Base-by-base conservation (phyloP, 2,113 vertebrate genomes). In the Sisor rabdophorus region DNA sequence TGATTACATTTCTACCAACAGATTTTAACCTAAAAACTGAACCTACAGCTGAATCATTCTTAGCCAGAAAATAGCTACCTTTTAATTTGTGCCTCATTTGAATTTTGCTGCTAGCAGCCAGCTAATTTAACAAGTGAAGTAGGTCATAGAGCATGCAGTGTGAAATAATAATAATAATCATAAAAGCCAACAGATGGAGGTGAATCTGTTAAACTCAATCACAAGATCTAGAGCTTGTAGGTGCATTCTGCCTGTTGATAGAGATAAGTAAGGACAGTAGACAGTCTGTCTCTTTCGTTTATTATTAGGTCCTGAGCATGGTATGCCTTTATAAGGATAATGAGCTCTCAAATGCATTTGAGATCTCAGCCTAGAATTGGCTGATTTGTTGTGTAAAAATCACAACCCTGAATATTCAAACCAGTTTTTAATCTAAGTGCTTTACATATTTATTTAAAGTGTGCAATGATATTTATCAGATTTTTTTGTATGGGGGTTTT, bases 161-260 rank as follows among this genome's bases (percentile, higher is more conserved):
- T 86, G 85, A 54, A 90, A 89, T 87, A 89, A 89, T 89, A 88
- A 91, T 89, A 90, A 89, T 87, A 89, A 89, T 89, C 87, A 91
- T 89, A 86, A 82, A 89, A 83, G 84, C 76, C 82, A 81, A 82
- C 87, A 84, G 82, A 87, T 84, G 85, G 81, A 84, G 83, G 89
- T 86, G 79, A 90, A 88, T 78, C 87, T 83, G 77, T 85, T 71
- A 77, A 80, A 73, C 54, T 79, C 60, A 54, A 70, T 83, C 75
- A 78, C 77, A 78, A 44, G 58, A 76, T 54, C 72, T 77, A 79
- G 80, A 83, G 84, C 79, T 85, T 86, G 83, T 84, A 80, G 60
- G 73, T 28, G 4, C 26, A 22, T 81, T 77, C 70, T 74, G 58
- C 69, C 53, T 67, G 67, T 54, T 64, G 48, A 76, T 61, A 77